Percentiles rank a stretch among this genome's conserved stretches.
Conservation (phyloP, 2,797 vertebrate species). For the Acrossocheilus wenchowensis region DNA sequence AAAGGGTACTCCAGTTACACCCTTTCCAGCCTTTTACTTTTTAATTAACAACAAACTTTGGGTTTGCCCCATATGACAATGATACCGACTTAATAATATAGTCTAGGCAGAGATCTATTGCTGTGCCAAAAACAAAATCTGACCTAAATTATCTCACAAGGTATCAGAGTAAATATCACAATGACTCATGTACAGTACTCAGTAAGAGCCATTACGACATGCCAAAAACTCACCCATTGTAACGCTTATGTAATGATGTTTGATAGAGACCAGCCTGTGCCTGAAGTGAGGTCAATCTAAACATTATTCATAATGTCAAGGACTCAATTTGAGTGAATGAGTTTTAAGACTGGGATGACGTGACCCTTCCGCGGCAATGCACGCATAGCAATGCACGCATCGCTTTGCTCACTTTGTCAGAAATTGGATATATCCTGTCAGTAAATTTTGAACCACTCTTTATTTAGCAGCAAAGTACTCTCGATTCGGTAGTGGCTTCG, state of each 20-base stretch:
- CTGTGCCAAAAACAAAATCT: not conserved
- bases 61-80: not conserved
- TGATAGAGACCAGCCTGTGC: not conserved
- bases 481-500: too few species aligned
- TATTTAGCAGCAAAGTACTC: too few species aligned
- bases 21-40: constrained; percentile 18
- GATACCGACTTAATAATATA: not conserved
- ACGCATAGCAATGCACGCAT: too few species aligned
- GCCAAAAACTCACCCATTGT: not conserved
- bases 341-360: not conserved
- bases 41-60: not conserved
- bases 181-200: constrained; percentile 20
- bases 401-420: too few species aligned
- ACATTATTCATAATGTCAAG: constrained; percentile 10
- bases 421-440: too few species aligned
- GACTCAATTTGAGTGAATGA: not conserved
- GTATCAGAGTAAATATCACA: constrained; percentile 20
- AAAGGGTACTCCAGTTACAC: constrained; percentile 3
- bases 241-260: not conserved
- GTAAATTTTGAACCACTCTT: too few species aligned
- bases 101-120: not conserved
- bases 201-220: not conserved
- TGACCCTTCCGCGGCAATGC: too few species aligned
- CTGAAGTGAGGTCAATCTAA: not conserved
- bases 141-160: constrained; percentile 37